phyloP scores from a whole-genome alignment of 2,113 vertebrate genomes.

The Notothenia coriiceps region DNA sequence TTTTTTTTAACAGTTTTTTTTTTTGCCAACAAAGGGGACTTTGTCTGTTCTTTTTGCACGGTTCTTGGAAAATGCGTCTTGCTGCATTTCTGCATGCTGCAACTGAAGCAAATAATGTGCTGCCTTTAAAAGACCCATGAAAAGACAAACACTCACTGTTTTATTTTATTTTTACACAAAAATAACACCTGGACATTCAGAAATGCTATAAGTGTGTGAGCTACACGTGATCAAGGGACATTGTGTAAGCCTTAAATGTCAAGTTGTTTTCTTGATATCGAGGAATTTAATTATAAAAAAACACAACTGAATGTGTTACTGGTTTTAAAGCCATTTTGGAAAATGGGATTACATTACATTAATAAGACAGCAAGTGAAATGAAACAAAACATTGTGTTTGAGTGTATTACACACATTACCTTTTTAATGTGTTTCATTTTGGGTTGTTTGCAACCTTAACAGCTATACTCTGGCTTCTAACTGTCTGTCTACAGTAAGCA shows the following conservation, averaged over 20 bases:
- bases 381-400: neutral
- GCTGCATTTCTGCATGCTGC: neutral
- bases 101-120: no score
- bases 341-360: neutral
- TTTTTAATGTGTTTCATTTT: neutral
- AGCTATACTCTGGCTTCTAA: neutral
- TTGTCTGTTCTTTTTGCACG: neutral
- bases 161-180: neutral
- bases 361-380: neutral
- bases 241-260: neutral
- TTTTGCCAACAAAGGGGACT: neutral
- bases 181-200: neutral
- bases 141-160: neutral
- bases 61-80: neutral
- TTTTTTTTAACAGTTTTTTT: neutral
- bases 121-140: neutral
- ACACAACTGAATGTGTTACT: no score
- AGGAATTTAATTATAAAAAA: neutral
- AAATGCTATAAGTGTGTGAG: neutral
- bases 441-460: neutral
- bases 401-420: constrained; percentile 9
- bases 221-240: neutral
- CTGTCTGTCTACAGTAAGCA: neutral
- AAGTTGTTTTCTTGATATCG: neutral
- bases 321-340: no score